Evolutionary conservation across 2,888 invertebrate species (phyloP).

Genomic region (Tachina grossa): DNA sequence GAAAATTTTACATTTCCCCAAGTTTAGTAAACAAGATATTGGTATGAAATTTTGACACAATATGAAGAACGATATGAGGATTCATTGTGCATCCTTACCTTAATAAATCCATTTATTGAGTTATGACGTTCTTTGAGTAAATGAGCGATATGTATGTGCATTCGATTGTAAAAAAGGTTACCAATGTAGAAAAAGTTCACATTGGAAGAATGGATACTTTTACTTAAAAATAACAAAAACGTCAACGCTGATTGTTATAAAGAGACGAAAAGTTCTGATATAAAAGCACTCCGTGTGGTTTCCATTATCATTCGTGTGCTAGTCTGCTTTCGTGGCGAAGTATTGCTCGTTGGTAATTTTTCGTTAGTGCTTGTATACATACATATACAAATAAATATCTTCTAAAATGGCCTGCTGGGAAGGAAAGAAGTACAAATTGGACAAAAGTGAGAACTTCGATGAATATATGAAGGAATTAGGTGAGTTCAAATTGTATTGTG

Average conservation of each 20-base stretch:
- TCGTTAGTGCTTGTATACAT: not conserved
- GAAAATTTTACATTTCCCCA: too few species aligned
- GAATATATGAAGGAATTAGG: constrained; percentile 94
- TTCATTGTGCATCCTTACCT: too few species aligned
- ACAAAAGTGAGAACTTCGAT: constrained; percentile 91
- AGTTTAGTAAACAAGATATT: too few species aligned
- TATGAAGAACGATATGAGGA: too few species aligned
- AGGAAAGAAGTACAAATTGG: constrained; percentile 92
- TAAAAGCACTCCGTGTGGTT: constrained; percentile 48
- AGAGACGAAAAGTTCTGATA: constrained; percentile 43
- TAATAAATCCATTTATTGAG: too few species aligned
- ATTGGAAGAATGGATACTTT: not conserved
- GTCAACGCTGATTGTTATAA: constrained; percentile 14
- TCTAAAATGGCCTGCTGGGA: constrained; percentile 80
- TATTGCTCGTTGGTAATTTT: constrained; percentile 17
- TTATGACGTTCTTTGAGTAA: too few species aligned
- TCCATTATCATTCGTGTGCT: constrained; percentile 45
- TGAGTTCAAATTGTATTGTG: constrained; percentile 83
- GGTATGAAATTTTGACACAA: too few species aligned
- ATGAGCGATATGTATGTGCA: not conserved
- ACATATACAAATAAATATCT: constrained; percentile 18
- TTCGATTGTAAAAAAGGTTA: not conserved
- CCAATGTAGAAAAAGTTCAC: not conserved
- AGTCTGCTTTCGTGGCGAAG: constrained; percentile 34
- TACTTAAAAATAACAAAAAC: not conserved